These are phyloP conservation scores for Rhogogaster chlorosoma DNA, from an alignment of 2,888 invertebrate species.

Conservation along the genomic window DNA sequence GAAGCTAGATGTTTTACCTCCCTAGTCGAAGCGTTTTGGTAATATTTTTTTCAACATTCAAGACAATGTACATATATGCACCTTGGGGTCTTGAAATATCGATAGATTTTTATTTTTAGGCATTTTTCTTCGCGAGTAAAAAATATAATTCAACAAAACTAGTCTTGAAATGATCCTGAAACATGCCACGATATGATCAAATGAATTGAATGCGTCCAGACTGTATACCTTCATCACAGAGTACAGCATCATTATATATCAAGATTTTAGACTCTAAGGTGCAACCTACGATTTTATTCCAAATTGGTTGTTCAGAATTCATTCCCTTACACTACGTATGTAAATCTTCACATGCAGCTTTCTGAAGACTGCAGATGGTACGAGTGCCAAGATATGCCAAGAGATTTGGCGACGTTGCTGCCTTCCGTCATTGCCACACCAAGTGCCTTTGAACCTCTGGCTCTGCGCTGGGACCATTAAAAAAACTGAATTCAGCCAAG, in stretches of 20 bases:
- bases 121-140: too few species aligned
- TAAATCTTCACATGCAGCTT: not conserved
- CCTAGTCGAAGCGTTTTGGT: slow-evolving; percentile 60
- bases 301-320: not conserved
- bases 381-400: slow-evolving; percentile 35
- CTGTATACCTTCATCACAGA: too few species aligned
- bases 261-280: not conserved
- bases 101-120: too few species aligned
- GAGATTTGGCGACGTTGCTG: slow-evolving; percentile 24
- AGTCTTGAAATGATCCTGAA: too few species aligned
- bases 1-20: slow-evolving; percentile 72
- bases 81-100: too few species aligned
- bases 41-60: not conserved
- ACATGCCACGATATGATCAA: too few species aligned
- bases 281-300: not conserved
- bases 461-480: slow-evolving; percentile 43
- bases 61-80: too few species aligned
- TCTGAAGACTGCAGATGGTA: slow-evolving; percentile 38
- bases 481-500: slow-evolving; percentile 29
- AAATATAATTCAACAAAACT: too few species aligned
- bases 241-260: too few species aligned
- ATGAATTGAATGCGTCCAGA: too few species aligned
- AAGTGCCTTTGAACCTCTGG: slow-evolving; percentile 31
- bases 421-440: slow-evolving; percentile 38
- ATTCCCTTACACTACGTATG: not conserved